phyloP scores from a whole-genome alignment of 2,113 vertebrate genomes.

The Sylvia atricapilla region DNA sequence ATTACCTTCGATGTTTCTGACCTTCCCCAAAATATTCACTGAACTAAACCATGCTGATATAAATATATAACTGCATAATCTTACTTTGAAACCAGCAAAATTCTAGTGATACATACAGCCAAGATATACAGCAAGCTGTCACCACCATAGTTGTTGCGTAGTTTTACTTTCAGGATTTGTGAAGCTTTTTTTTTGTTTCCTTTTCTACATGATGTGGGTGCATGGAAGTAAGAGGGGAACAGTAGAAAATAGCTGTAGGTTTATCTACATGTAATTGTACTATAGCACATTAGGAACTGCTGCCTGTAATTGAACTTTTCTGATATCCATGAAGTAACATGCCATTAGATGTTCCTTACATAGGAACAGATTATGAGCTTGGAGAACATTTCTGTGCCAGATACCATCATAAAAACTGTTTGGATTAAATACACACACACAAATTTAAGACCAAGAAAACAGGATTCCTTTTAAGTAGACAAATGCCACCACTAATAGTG shows the following conservation, averaged over 20 bases:
- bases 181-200: neutral
- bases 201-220: neutral
- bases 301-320: neutral
- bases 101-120: neutral
- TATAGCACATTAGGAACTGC: neutral
- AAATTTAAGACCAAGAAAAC: neutral
- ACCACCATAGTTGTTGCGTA: neutral
- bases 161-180: constrained; percentile 60
- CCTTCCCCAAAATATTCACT: neutral
- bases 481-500: neutral
- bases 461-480: neutral
- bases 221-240: neutral
- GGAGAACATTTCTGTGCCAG: neutral
- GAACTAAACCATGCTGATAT: neutral
- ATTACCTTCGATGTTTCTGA: neutral
- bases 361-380: neutral
- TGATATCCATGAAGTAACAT: neutral
- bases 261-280: neutral
- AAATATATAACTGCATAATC: neutral
- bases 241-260: neutral
- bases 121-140: neutral
- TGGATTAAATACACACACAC: neutral
- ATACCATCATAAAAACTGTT: neutral
- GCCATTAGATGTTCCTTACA: neutral
- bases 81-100: constrained; percentile 3